Evolutionary conservation across 92 coral and sea anemone species (phyloP), one percentile per base, ranked within the genome.

Genomic region (Anthopleura xanthogrammica): DNA sequence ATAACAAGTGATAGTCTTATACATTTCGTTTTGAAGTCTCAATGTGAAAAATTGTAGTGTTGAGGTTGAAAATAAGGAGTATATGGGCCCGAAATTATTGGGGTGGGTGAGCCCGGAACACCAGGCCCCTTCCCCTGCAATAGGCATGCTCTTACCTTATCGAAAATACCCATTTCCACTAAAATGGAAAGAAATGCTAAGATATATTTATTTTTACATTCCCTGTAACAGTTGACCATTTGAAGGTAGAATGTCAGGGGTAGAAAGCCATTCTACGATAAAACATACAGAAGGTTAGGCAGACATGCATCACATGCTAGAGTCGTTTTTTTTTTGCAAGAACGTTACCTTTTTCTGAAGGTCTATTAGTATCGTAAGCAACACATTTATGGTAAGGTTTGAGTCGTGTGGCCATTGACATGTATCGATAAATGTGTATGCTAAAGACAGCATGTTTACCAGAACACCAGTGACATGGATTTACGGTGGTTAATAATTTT

Each of bases 361-460:
- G 57, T 56, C 50, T 17, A 80, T 20, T 48, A 83, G 29, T 39
- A 20, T 66, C 12, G 22, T 58, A 24, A 80, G 68, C 10, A 77
- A 13, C 6, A 77, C 76, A 11, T 62, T 81, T 8, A 79, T 79
- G 16, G 90, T 86, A 4, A 87, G 79, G 29, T 82, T 87, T 36
- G 80, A 65, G 76, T 87, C 87, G 78, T 87, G 86, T 1, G 86
- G 83, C 82, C 78, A 87, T 57, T 87, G 50, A 39, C 81, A 87
- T 29, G 55, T 55, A 77, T 87, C 86, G 14, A 87, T 60, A 46
- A 42, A 87, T 19, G 86, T 82, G 54, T n/a, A 39, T 9, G 86
- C 86, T 52, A 76, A 16, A 62, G 83, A 29, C 36, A 46, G 66
- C 54, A 52, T 68, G 42, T 39, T 85, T 62, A n/a, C 76, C 13